Evolutionary conservation across 2,888 invertebrate species (phyloP).

Genomic region (Leptopterna dolabrata): DNA sequence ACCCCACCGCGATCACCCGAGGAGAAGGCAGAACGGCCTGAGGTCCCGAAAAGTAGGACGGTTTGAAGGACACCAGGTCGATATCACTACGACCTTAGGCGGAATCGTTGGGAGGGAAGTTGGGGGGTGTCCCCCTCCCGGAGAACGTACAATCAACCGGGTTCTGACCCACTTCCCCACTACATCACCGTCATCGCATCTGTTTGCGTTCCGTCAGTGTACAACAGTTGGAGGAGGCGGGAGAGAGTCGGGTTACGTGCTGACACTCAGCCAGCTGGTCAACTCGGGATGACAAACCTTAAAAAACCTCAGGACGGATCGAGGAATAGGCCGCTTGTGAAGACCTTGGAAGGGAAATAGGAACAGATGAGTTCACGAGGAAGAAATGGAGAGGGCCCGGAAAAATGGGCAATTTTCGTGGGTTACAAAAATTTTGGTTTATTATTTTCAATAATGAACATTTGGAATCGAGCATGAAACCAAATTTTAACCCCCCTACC

Average conservation of each 20-base stretch:
- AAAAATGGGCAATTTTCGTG: too few relatives aligned
- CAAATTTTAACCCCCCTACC: too few relatives aligned
- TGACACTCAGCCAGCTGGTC: neutral
- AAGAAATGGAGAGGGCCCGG: too few relatives aligned
- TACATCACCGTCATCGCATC: neutral
- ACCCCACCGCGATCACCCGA: neutral
- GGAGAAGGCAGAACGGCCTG: neutral
- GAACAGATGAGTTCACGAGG: too few relatives aligned
- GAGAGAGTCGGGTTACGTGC: neutral
- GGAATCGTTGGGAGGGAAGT: neutral
- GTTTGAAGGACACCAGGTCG: slow-evolving; percentile 46
- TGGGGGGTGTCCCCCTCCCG: neutral
- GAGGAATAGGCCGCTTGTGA: too few relatives aligned
- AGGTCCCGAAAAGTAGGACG: slow-evolving; percentile 37
- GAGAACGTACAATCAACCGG: neutral
- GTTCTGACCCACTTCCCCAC: slow-evolving; percentile 6
- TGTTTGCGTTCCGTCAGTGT: neutral
- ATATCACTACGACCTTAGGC: slow-evolving; percentile 47
- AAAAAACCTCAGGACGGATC: too few relatives aligned
- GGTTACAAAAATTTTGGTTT: too few relatives aligned
- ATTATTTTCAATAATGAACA: too few relatives aligned
- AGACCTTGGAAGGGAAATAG: too few relatives aligned
- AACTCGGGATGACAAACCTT: neutral
- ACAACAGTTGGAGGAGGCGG: neutral
- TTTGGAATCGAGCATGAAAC: too few relatives aligned